These are phyloP conservation scores for Drosophila paracracens DNA, from an alignment of 2,888 invertebrate species.

Conservation along the genomic window DNA sequence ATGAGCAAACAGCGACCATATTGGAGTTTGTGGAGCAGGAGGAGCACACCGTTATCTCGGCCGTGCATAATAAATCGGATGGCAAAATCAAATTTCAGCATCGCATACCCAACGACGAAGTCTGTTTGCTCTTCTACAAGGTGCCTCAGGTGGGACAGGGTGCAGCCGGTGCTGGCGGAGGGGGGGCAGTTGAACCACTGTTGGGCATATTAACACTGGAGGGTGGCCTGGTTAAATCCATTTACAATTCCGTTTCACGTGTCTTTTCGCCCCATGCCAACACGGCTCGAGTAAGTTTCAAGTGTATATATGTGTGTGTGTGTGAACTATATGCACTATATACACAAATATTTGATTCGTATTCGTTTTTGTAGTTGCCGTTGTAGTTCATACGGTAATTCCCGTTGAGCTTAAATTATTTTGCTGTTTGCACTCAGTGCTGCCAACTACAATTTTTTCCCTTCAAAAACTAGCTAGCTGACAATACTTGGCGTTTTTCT, in stretches of 20 bases:
- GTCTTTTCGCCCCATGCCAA: slow-evolving; percentile 84
- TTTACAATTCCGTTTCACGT: slow-evolving; percentile 85
- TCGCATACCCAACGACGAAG: slow-evolving; percentile 84
- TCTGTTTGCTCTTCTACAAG: slow-evolving; percentile 85
- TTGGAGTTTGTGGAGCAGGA: slow-evolving; percentile 86
- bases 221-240: slow-evolving; percentile 85
- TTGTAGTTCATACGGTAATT: slow-evolving; percentile 51
- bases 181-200: slow-evolving; percentile 71
- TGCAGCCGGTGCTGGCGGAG: background rate
- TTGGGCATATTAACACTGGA: slow-evolving; percentile 85
- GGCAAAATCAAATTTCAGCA: slow-evolving; percentile 85
- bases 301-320: slow-evolving; percentile 4
- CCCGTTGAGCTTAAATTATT: slow-evolving; percentile 65
- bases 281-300: slow-evolving; percentile 80
- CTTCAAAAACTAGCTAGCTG: background rate
- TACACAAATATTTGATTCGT: slow-evolving; percentile 23
- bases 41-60: slow-evolving; percentile 85
- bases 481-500: too few species aligned
- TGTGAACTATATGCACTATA: background rate
- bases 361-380: slow-evolving; percentile 30
- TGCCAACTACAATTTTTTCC: background rate
- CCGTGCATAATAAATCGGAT: slow-evolving; percentile 84
- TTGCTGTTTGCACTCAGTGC: slow-evolving; percentile 50
- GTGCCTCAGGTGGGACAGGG: slow-evolving; percentile 82
- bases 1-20: slow-evolving; percentile 83